phyloP scores from a whole-genome alignment of 2,113 vertebrate species.

The Megaceryle torquata region DNA sequence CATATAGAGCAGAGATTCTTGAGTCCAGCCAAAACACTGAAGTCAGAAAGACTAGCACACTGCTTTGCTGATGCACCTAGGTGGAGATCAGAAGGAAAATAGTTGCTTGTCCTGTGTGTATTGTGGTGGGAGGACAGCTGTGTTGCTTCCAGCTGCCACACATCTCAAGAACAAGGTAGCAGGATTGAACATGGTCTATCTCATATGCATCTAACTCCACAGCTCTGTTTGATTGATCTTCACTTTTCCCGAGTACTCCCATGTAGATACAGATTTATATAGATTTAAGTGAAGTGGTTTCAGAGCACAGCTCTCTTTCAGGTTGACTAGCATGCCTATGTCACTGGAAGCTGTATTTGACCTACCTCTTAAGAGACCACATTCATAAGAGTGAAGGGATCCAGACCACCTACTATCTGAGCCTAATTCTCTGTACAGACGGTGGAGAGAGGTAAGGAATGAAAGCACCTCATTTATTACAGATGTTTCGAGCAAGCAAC shows the following conservation, averaged over 20 bases:
- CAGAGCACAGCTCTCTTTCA: not conserved
- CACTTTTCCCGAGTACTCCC: not conserved
- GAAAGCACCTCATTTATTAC: slow-evolving; percentile 46
- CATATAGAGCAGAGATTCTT: not conserved
- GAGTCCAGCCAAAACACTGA: not conserved
- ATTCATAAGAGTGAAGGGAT: slow-evolving; percentile 11
- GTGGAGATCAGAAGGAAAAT: not conserved
- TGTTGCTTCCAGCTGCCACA: not conserved
- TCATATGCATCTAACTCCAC: not conserved
- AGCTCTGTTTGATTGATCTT: not conserved
- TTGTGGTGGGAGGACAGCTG: not conserved
- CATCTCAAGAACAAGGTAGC: not conserved
- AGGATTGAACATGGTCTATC: not conserved
- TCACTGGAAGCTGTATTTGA: not conserved
- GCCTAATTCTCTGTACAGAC: not conserved
- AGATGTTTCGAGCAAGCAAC: not conserved
- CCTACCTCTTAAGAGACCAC: not conserved
- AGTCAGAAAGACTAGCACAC: not conserved
- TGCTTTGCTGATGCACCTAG: not conserved
- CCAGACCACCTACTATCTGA: slow-evolving; percentile 45
- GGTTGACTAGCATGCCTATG: not conserved
- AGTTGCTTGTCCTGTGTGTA: not conserved
- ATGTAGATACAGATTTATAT: not conserved
- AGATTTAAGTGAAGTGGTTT: not conserved
- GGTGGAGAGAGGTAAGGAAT: slow-evolving; percentile 7